A percentile compares a stretch with the other conserved stretches of the same genome.
Conservation (phyloP, 2,888 invertebrate genomes). For the Patella depressa region DNA sequence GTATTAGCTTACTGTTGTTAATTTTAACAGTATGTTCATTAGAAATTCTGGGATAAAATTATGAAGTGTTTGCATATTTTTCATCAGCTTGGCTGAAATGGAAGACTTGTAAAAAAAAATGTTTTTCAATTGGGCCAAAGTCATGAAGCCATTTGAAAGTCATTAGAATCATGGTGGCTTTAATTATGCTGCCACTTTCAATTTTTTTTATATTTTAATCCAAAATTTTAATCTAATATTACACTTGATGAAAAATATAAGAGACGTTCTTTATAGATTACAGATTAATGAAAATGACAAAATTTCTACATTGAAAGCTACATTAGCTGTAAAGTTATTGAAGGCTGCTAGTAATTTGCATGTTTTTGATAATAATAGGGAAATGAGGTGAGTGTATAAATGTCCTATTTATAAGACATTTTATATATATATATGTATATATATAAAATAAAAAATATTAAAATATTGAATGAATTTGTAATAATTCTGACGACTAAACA, state of each 20-base stretch:
- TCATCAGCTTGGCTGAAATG: too few species aligned
- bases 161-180: background rate
- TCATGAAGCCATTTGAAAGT: background rate
- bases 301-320: constrained; percentile 44
- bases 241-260: too few species aligned
- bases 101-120: too few species aligned
- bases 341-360: constrained; percentile 52
- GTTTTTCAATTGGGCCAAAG: background rate
- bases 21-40: too few species aligned
- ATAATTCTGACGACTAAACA: too few species aligned
- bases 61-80: too few species aligned
- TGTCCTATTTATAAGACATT: too few species aligned
- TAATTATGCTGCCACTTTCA: background rate
- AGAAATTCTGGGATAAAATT: too few species aligned
- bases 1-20: background rate
- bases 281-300: constrained; percentile 42
- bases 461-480: too few species aligned
- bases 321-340: constrained; percentile 49
- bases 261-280: constrained; percentile 34
- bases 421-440: too few species aligned
- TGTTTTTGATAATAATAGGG: constrained; percentile 38
- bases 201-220: background rate
- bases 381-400: constrained; percentile 36
- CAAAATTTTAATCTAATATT: too few species aligned
- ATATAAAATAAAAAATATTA: too few species aligned